phyloP scores from a whole-genome alignment of 2,797 vertebrate species.

The Onychomys torridus region DNA sequence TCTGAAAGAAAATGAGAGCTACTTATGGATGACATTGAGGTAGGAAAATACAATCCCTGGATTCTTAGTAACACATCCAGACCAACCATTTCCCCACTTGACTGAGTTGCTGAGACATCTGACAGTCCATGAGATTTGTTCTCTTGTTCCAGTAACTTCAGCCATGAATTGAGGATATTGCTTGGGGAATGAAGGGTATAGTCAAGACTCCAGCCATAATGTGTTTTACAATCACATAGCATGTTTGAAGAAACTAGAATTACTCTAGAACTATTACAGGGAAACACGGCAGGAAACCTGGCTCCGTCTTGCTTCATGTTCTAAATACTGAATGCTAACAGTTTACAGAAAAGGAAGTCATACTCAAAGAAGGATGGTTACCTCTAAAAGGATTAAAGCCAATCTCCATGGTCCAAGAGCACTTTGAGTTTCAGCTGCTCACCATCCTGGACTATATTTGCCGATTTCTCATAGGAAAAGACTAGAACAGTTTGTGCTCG shows the following conservation, averaged over 20 bases:
- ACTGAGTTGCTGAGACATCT: not conserved
- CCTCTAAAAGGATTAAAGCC: constrained; percentile 78
- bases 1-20: not conserved
- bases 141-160: not conserved
- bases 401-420: constrained; percentile 68
- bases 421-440: constrained; percentile 72
- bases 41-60: not conserved
- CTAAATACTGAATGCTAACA: constrained; percentile 79
- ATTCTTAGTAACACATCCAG: not conserved
- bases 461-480: constrained; percentile 78
- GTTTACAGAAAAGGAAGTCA: constrained; percentile 83
- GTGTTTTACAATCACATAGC: constrained; percentile 71
- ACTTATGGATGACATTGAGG: not conserved
- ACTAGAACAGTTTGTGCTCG: constrained; percentile 54
- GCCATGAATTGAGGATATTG: not conserved
- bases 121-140: not conserved
- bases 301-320: constrained; percentile 72
- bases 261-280: constrained; percentile 62
- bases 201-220: constrained; percentile 63
- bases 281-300: constrained; percentile 68
- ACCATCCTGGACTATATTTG: constrained; percentile 66
- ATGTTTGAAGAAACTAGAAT: constrained; percentile 73
- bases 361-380: constrained; percentile 80
- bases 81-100: not conserved
- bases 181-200: constrained; percentile 37